Conservation (phyloP, 2,113 vertebrate species). For the Protomyctophum bolini region DNA sequence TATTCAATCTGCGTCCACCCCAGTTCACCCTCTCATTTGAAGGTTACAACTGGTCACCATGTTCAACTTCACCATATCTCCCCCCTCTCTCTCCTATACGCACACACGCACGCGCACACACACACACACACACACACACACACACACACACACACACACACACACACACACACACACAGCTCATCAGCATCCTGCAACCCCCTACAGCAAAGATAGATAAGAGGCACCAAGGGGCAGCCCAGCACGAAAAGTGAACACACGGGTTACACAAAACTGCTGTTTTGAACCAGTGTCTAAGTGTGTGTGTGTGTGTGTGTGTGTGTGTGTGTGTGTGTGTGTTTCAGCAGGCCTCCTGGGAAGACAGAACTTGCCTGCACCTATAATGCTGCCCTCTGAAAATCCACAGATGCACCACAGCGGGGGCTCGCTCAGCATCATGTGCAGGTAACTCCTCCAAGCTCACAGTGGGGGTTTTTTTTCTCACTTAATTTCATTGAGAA, state of each 20-base stretch:
- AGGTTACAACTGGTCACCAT: slow-evolving; percentile 42
- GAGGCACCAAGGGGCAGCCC: slow-evolving; percentile 27
- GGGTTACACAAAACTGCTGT: no score
- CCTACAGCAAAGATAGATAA: slow-evolving; percentile 14
- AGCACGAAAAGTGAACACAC: slow-evolving; percentile 38
- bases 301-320: not conserved
- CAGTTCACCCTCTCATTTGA: slow-evolving; percentile 23
- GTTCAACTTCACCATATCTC: not conserved
- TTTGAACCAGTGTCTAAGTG: not conserved
- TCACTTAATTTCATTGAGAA: no score
- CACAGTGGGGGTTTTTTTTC: no score
- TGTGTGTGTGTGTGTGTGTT: slow-evolving; percentile 34
- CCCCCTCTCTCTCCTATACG: not conserved
- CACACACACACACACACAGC: not conserved
- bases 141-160: slow-evolving; percentile 6
- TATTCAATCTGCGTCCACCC: no score
- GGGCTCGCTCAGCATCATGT: slow-evolving; percentile 61
- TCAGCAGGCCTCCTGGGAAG: slow-evolving; percentile 61
- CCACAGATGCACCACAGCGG: slow-evolving; percentile 48
- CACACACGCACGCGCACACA: no score
- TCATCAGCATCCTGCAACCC: slow-evolving; percentile 23
- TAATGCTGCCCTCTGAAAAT: slow-evolving; percentile 45
- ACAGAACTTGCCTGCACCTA: slow-evolving; percentile 26
- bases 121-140: not conserved
- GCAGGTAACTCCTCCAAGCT: slow-evolving; percentile 67